These are phyloP conservation scores for Spialia ferax DNA, from an alignment of 2,888 invertebrate genomes.

Conservation along the genomic window DNA sequence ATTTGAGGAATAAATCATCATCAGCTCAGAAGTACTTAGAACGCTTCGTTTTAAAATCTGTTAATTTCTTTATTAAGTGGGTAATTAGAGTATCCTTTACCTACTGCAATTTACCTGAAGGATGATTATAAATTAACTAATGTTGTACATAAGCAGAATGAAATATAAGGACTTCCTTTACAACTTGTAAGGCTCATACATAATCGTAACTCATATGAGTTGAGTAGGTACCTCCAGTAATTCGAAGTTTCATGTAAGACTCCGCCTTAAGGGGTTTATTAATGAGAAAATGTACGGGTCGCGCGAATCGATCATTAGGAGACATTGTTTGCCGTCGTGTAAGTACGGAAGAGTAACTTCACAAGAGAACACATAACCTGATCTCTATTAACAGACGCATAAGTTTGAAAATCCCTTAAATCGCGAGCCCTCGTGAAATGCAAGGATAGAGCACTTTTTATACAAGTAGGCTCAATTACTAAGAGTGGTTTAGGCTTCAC, in stretches of 20 bases:
- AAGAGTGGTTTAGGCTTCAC: conserved; percentile 11
- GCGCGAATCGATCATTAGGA: conserved; percentile 47
- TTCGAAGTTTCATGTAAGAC: conserved; percentile 18
- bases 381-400: background rate
- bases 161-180: too few species aligned
- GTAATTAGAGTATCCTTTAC: too few species aligned
- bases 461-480: conserved; percentile 17
- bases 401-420: conserved; percentile 3
- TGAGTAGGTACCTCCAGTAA: background rate
- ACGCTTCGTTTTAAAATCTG: too few species aligned
- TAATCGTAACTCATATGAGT: background rate
- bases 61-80: too few species aligned
- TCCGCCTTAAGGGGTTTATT: conserved; percentile 45
- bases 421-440: background rate
- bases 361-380: background rate
- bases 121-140: too few species aligned
- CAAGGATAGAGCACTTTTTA: conserved; percentile 10
- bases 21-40: too few species aligned
- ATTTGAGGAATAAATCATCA: too few species aligned
- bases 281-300: conserved; percentile 51
- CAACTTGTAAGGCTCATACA: background rate
- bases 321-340: conserved; percentile 48
- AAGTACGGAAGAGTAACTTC: conserved; percentile 9
- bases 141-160: too few species aligned
- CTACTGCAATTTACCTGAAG: too few species aligned